Percentiles rank a stretch among this genome's conserved stretches.
phyloP scores from a whole-genome alignment of 2,113 vertebrate genomes.

The Barnardius zonarius region DNA sequence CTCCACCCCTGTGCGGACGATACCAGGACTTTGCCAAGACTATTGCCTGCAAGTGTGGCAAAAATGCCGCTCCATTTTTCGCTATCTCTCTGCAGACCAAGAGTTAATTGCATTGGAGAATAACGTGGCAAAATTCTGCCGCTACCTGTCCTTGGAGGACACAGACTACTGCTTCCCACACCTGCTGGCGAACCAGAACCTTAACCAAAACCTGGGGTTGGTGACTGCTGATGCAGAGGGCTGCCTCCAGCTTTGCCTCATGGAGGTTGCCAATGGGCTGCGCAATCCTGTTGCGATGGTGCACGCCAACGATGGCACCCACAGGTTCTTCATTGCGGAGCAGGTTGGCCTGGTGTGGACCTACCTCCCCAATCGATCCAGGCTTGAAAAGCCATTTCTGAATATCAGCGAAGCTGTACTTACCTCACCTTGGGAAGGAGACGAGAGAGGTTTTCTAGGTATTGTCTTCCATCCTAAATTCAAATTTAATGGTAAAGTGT shows the following conservation, averaged over 20 bases:
- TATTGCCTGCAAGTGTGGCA: conserved; percentile 85
- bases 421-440: conserved; percentile 95
- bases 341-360: conserved; percentile 94
- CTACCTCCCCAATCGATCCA: conserved; percentile 84
- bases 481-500: conserved; percentile 87
- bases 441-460: conserved; percentile 93
- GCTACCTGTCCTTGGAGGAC: conserved; percentile 82
- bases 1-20: conserved; percentile 79
- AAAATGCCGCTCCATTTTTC: conserved; percentile 79
- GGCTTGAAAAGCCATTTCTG: conserved; percentile 85
- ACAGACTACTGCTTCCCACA: conserved; percentile 90
- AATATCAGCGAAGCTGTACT: conserved; percentile 88
- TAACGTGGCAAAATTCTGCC: conserved; percentile 78
- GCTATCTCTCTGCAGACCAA: conserved; percentile 74
- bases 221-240: conserved; percentile 79
- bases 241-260: conserved; percentile 91
- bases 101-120: conserved; percentile 69
- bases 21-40: conserved; percentile 91
- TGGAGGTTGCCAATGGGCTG: conserved; percentile 88
- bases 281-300: conserved; percentile 92
- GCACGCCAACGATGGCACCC: conserved; percentile 89
- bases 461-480: conserved; percentile 88
- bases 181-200: conserved; percentile 79
- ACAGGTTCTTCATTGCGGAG: conserved; percentile 92
- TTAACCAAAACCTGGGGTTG: conserved; percentile 84